phyloP scores from a whole-genome alignment of 2,797 vertebrate genomes.

The Phoebastria nigripes region DNA sequence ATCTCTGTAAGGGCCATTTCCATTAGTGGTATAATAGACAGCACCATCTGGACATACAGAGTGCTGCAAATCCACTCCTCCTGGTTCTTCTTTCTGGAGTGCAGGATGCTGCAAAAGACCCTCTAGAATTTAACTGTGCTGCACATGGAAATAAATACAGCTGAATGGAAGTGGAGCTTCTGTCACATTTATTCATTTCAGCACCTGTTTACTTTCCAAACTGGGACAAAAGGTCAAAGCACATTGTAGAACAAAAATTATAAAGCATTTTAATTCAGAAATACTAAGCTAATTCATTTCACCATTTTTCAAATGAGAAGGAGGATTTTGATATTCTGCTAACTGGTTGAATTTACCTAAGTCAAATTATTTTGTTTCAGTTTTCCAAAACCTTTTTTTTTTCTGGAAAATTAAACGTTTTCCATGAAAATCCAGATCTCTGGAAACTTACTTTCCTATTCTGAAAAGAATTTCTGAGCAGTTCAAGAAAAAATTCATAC shows the following conservation, averaged over 20 bases:
- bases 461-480: neutral
- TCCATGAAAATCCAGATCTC: neutral
- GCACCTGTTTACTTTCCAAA: neutral
- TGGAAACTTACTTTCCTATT: neutral
- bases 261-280: neutral
- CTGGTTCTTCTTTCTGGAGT: neutral
- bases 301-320: neutral
- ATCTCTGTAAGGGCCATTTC: neutral
- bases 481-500: neutral
- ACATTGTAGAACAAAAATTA: neutral
- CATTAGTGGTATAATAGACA: neutral
- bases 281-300: neutral
- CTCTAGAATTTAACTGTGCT: neutral
- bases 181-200: constrained; percentile 27
- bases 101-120: neutral
- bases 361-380: neutral
- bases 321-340: neutral
- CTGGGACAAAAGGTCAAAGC: constrained; percentile 1
- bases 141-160: neutral
- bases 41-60: neutral
- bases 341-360: neutral
- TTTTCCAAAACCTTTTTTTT: neutral
- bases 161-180: neutral
- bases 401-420: neutral
- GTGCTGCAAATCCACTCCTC: neutral